Evolutionary conservation across 2,888 invertebrate genomes (phyloP).

Genomic region (Cordilura impudica): DNA sequence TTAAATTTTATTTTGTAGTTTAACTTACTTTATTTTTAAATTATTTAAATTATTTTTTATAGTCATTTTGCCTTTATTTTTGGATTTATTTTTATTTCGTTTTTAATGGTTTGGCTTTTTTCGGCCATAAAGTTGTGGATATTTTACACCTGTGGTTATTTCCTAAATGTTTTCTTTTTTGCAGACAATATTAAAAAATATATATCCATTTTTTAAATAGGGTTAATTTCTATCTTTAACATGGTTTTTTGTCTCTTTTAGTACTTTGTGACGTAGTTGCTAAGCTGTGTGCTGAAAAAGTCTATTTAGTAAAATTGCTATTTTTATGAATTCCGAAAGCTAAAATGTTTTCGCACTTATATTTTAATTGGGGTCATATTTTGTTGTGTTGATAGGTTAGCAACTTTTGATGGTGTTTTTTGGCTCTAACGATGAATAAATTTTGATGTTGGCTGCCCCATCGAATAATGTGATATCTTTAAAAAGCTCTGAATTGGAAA

Average conservation of each 20-base stretch:
- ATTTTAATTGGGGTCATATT: slow-evolving; percentile 46
- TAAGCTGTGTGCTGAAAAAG: neutral
- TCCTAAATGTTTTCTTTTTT: neutral
- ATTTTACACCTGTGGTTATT: slow-evolving; percentile 31
- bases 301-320: neutral
- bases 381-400: slow-evolving; percentile 25
- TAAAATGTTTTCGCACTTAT: slow-evolving; percentile 28
- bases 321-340: slow-evolving; percentile 6
- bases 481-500: too few species aligned
- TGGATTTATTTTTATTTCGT: neutral
- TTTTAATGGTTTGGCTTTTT: neutral
- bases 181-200: neutral
- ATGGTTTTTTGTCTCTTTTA: neutral
- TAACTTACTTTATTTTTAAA: too few species aligned
- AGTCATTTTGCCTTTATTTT: neutral
- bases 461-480: too few species aligned
- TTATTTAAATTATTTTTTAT: too few species aligned
- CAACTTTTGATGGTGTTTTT: neutral
- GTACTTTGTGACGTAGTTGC: neutral
- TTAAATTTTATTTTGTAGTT: too few species aligned
- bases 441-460: too few species aligned
- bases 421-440: too few species aligned
- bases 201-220: slow-evolving; percentile 6
- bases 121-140: slow-evolving; percentile 23
- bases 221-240: neutral